Evolutionary conservation across 1,140 invertebrate genomes (phyloP), one percentile per base, ranked within the genome.

Genomic region (Listronotus oregonensis): DNA sequence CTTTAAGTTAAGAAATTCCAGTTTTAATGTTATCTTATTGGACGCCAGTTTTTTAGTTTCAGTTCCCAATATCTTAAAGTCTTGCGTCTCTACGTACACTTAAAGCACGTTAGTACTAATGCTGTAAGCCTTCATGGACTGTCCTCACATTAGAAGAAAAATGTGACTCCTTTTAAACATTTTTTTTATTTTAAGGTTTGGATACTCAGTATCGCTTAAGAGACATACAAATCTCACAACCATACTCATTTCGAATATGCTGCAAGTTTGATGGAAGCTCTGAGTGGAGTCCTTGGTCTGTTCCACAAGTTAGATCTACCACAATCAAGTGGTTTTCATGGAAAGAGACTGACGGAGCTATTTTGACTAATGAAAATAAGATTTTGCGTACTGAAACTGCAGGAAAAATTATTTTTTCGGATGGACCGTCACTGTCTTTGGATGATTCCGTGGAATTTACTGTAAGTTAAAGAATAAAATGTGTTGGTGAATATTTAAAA

Each of bases 361-460:
- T 57, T 55, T 59, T 75, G 15, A 59, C 69, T 39, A 65, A 74
- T 67, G 70, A 74, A 11, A 66, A 68, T 51, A 72, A 66, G 62
- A 74, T 75, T 37, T 32, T 61, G 12, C 27, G 46, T 8, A 32
- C 34, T 42, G 10, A 34, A 14, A 71, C 64, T 11, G 50, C 43
- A 21, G 34, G 56, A n/a, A 47, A 39, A 37, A 50, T 73, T 4
- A 50, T 75, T 21, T 66, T 61, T 46, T 75, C 73, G 5, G 64
- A 73, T 59, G 69, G 70, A 3, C 58, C 67, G 1, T 66, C 73
- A 54, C 71, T 74, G 49, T 39, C 54, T 44, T 62, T 69, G 15
- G 66, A 67, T 18, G 68, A 75, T 61, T 73, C 71, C 7, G 60
- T 76, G 27, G 75, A 76, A 57, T 75, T 76, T 64, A 73, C 68